phyloP scores from a whole-genome alignment of 2,797 vertebrate species.

The Sebastes taczanowskii region DNA sequence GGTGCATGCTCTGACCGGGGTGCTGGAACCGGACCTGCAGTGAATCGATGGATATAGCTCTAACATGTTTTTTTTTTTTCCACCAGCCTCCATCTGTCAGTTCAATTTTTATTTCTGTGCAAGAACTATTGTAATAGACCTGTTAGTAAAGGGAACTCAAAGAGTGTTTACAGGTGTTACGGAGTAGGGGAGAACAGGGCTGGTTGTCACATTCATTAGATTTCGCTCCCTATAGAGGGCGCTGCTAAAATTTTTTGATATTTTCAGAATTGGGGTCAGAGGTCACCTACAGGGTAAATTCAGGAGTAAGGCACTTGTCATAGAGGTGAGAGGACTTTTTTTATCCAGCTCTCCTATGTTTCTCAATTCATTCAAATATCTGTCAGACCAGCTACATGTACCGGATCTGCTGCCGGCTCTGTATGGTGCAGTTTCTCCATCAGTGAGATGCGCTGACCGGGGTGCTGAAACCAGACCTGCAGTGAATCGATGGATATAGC shows the following conservation, averaged over 20 bases:
- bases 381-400: background rate
- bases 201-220: background rate
- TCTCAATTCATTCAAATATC: background rate
- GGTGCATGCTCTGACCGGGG: slow-evolving; percentile 56
- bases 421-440: background rate
- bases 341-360: too few species aligned
- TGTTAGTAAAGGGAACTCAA: background rate
- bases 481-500: background rate
- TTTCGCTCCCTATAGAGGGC: background rate
- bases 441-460: slow-evolving; percentile 41
- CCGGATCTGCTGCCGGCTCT: background rate
- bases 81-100: background rate
- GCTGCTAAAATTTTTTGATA: background rate
- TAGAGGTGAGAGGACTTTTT: background rate
- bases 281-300: background rate
- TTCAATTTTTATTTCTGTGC: background rate
- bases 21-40: slow-evolving; percentile 40
- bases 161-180: background rate
- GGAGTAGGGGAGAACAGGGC: background rate
- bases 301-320: background rate
- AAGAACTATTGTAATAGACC: background rate
- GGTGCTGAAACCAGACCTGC: slow-evolving; percentile 42
- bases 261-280: background rate
- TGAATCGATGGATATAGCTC: background rate
- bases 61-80: fast-evolving